A percentile compares a stretch with the other conserved stretches of the same genome.
These are phyloP conservation scores for Tetragonula clypearis DNA, from an alignment of 1,140 invertebrate genomes.

Conservation along the genomic window DNA sequence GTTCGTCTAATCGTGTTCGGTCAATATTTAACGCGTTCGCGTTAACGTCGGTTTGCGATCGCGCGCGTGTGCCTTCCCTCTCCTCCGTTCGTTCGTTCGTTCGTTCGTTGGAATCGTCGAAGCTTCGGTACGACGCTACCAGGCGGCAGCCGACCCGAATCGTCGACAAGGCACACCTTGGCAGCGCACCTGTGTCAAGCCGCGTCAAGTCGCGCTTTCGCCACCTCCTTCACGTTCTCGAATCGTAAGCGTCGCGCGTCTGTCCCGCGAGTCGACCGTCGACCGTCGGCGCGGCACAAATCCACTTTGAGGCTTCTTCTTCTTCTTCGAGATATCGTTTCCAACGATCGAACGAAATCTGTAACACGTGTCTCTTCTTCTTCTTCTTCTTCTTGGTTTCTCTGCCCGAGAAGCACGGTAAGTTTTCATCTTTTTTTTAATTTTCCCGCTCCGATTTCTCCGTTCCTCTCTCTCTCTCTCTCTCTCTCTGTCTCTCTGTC, in stretches of 20 bases:
- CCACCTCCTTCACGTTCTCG: conserved; percentile 38
- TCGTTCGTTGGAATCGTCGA: conserved; percentile 50
- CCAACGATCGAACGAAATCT: not conserved
- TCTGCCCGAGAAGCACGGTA: conserved; percentile 6
- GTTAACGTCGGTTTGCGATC: not conserved
- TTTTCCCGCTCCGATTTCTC: conserved; percentile 11
- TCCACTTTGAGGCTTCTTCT: not conserved
- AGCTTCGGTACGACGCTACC: conserved; percentile 63
- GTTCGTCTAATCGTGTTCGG: conserved; percentile 50
- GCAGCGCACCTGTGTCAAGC: conserved; percentile 72
- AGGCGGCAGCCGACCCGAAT: conserved; percentile 57
- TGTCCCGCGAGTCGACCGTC: conserved; percentile 36
- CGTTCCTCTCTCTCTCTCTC: not conserved
- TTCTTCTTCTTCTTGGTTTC: not conserved
- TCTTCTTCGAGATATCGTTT: conserved; percentile 11
- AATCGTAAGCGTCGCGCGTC: conserved; percentile 40
- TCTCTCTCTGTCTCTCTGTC: not conserved
- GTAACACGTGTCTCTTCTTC: not conserved
- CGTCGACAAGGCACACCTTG: conserved; percentile 50
- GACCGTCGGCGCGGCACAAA: conserved; percentile 41
- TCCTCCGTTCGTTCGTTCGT: conserved; percentile 17
- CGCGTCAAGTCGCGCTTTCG: conserved; percentile 46
- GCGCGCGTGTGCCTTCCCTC: not conserved
- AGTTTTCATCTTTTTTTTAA: conserved; percentile 1
- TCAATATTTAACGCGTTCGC: conserved; percentile 55